Evolutionary conservation across 1,140 invertebrate species (phyloP).

Genomic region (Zaprionus davidi): DNA sequence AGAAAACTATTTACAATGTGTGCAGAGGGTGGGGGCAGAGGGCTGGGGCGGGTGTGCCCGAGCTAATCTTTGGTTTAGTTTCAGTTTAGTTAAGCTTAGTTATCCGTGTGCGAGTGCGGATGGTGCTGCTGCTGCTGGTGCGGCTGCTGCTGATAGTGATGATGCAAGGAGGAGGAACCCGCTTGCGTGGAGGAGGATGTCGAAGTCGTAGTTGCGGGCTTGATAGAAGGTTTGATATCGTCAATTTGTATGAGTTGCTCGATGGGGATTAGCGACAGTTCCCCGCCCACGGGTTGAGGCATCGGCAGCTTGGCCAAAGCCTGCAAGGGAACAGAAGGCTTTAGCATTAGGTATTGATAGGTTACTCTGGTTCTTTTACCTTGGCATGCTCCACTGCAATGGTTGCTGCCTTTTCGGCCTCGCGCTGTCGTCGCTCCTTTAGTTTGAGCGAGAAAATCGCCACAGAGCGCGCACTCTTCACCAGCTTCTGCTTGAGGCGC

Average conservation of each 20-base stretch:
- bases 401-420: constrained; percentile 87
- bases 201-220: constrained; percentile 48
- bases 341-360: neutral
- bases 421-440: constrained; percentile 90
- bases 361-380: constrained; percentile 32
- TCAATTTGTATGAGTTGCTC: constrained; percentile 89
- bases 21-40: constrained; percentile 7
- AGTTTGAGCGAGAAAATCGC: constrained; percentile 92
- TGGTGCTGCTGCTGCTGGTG: constrained; percentile 49
- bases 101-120: constrained; percentile 57
- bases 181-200: constrained; percentile 58
- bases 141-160: constrained; percentile 48
- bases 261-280: constrained; percentile 92
- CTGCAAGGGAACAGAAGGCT: constrained; percentile 19
- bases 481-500: constrained; percentile 86
- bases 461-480: constrained; percentile 92
- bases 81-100: constrained; percentile 43
- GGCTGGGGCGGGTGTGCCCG: constrained; percentile 4
- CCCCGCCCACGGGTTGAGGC: constrained; percentile 87
- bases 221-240: constrained; percentile 85
- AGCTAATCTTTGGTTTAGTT: constrained; percentile 8
- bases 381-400: constrained; percentile 84
- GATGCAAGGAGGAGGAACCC: constrained; percentile 55
- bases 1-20: constrained; percentile 76
- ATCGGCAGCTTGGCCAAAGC: constrained; percentile 77